Evolutionary conservation across 37 sponge, comb jelly and placozoan genomes (phyloP).

Genomic region (Geodia barretti): DNA sequence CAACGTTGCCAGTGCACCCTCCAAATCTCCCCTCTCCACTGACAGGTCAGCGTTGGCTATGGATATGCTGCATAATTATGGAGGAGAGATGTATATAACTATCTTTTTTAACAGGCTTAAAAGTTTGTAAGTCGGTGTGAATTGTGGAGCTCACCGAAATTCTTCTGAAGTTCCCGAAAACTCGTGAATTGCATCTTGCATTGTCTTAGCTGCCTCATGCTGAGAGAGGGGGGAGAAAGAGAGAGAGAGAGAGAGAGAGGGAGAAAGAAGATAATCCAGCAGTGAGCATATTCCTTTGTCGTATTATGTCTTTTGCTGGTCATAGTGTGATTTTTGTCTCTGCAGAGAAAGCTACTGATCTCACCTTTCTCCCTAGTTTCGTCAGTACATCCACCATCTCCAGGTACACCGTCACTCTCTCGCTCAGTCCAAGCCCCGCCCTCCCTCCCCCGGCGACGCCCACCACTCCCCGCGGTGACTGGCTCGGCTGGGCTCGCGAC

Average conservation of each 20-base stretch:
- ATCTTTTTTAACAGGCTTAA: too few relatives aligned
- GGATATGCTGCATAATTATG: constrained; percentile 50
- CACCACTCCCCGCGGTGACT: too few relatives aligned
- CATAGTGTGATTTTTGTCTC: background rate
- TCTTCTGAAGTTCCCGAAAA: constrained; percentile 86
- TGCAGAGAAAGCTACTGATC: background rate
- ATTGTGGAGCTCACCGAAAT: constrained; percentile 58
- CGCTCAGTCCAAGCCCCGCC: constrained; percentile 38
- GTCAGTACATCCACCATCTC: constrained; percentile 66
- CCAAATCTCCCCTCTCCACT: constrained; percentile 70
- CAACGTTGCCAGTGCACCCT: constrained; percentile 73
- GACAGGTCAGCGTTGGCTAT: constrained; percentile 89
- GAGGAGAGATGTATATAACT: too few relatives aligned
- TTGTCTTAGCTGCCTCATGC: constrained; percentile 87
- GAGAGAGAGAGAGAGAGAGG: background rate
- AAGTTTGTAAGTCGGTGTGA: too few relatives aligned
- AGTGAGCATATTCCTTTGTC: too few relatives aligned
- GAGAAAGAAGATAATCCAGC: too few relatives aligned
- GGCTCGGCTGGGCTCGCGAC: background rate
- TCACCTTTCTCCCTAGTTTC: constrained; percentile 33
- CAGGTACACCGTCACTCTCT: constrained; percentile 70
- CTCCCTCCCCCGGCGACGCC: background rate
- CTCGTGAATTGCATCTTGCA: constrained; percentile 90
- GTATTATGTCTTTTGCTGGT: too few relatives aligned
- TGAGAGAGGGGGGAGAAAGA: background rate